Percentiles rank a stretch among this genome's conserved stretches.
phyloP scores from a whole-genome alignment of 2,797 vertebrate species.

The Eidolon dupreanum region DNA sequence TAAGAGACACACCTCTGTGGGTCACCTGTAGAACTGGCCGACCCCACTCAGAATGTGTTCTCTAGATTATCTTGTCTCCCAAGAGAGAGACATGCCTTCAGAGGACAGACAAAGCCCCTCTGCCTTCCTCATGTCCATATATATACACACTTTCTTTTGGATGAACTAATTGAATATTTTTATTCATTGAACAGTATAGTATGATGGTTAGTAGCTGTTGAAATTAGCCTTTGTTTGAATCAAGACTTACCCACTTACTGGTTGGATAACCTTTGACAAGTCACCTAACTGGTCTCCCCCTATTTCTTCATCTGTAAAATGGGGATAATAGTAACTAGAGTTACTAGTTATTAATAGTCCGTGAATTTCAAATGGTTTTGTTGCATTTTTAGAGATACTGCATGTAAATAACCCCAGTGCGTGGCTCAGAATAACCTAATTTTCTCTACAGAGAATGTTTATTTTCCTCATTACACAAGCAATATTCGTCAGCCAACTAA shows the following conservation, averaged over 20 bases:
- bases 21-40: neutral
- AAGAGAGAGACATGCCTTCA: neutral
- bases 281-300: neutral
- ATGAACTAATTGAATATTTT: neutral
- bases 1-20: neutral
- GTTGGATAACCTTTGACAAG: too few relatives aligned
- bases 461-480: neutral
- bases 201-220: neutral
- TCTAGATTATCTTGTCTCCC: neutral
- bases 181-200: too few relatives aligned
- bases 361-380: neutral
- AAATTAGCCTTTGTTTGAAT: neutral
- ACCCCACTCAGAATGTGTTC: neutral
- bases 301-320: neutral
- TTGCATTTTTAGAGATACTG: neutral
- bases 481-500: neutral
- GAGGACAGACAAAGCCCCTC: neutral
- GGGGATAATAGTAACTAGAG: neutral
- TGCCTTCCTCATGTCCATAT: accelerated
- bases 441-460: neutral
- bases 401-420: too few relatives aligned
- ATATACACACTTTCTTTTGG: neutral
- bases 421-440: neutral
- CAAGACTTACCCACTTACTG: neutral
- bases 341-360: neutral